Evolutionary conservation across 2,888 invertebrate genomes (phyloP).

Genomic region (Ceramica pisi): DNA sequence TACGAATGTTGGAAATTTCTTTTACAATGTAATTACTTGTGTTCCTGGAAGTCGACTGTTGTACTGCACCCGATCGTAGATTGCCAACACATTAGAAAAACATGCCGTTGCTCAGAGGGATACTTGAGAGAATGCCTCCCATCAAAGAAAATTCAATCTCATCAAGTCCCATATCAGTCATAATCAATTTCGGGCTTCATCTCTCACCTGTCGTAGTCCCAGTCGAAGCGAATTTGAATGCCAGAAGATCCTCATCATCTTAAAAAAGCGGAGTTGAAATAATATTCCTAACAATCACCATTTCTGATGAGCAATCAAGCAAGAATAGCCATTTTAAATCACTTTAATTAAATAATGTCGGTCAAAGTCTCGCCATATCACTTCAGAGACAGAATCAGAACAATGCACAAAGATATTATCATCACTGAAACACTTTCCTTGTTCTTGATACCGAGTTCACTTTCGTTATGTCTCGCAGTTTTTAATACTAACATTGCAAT

Average conservation of each 20-base stretch:
- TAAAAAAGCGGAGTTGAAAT: not conserved
- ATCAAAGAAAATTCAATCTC: not conserved
- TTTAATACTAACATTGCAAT: constrained; percentile 31
- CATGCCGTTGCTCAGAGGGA: not conserved
- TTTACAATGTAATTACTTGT: constrained; percentile 9
- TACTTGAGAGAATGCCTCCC: not conserved
- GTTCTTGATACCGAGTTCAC: constrained; percentile 56
- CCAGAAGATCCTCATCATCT: not conserved
- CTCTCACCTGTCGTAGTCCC: not conserved
- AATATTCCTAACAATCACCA: constrained; percentile 1
- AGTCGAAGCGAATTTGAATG: not conserved
- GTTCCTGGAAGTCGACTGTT: not conserved
- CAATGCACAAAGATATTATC: constrained; percentile 50
- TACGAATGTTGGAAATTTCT: constrained; percentile 21
- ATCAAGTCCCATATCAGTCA: not conserved
- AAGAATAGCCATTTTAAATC: constrained; percentile 15
- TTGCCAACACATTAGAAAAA: no score
- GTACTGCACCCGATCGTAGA: not conserved
- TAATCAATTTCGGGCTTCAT: not conserved
- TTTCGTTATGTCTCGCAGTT: constrained; percentile 61
- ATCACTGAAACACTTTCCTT: constrained; percentile 57
- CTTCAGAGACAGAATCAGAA: constrained; percentile 32
- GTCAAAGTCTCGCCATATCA: constrained; percentile 39
- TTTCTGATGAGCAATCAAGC: constrained; percentile 20
- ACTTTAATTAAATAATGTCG: constrained; percentile 32